Evolutionary conservation across 2,888 invertebrate genomes (phyloP), one percentile per base, ranked within the genome.

Genomic region (Phortica okadai): DNA sequence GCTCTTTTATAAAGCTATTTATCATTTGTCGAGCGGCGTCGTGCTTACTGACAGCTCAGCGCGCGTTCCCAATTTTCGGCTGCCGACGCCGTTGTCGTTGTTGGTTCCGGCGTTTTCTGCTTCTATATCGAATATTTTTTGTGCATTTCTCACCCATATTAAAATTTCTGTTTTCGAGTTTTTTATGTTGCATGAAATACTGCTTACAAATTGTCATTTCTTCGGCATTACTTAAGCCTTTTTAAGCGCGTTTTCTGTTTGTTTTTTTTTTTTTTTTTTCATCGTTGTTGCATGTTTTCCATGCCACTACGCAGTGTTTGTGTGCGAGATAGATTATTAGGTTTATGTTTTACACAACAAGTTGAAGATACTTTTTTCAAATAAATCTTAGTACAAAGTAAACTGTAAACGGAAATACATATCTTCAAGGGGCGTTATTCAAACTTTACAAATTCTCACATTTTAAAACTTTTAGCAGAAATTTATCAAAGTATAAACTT

Each of bases 1-100:
- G 88, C 89, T 88, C 89, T 89, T 87, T 88, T 89, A 87, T 89
- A 89, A 89, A 88, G 80, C 82, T 82, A 88, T 88, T 89, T 83
- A 88, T 88, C 88, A 88, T 88, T 82, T 82, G 82, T 70, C 79
- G 80, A 84, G 83, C 83, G 70, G 14, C 50, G 50, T 50, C 10
- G 33, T 33, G 83, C 88, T 87, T 88, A 88, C 78, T 86, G 88
- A 86, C 86, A 86, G 86, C 80, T 74, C 79, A 79, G 86, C 80
- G 74, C 79, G 79, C 84, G 74, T 79, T 78, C 83, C 54, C 54
- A 54, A 54, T 72, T 7, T 72, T 56, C 66, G 33, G 25, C 33
- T 56, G 14, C 11, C 33, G 33, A 33, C 33, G 33, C 33, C 33
- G 33, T 33, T 33, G 33, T 5, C 33, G 33, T 33, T 33, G 33